Base-by-base conservation (phyloP, 2,113 vertebrate genomes). In the Cygnus buccinator region DNA sequence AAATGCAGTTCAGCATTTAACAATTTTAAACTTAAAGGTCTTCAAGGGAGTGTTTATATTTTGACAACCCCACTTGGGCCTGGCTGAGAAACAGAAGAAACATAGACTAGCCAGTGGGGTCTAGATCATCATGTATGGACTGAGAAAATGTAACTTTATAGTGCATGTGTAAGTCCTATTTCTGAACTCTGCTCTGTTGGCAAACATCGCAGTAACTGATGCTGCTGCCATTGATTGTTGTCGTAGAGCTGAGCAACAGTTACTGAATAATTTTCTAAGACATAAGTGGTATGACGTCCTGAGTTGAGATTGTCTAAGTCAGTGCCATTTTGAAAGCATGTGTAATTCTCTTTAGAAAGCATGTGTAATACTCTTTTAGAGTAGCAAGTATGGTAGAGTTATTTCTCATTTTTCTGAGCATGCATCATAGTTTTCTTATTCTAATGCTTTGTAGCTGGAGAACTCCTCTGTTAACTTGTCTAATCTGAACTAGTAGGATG, bases 301-400 rank as follows among this genome's bases (percentile, higher is more conserved):
- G 33, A 78, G 7, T 2, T 41, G 4, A 59, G 4, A 59, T 48
- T 57, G 39, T 58, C 33, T 22, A 46, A 46, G 7, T 86, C 68
- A 70, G 19, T 83, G 57, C 37, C 10, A 11, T 76, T 79, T 61
- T 68, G 35, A 81, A 85, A 87, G 74, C 15, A 22, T 48, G 26
- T 0, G 0, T 39, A 76, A 28, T 59, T 11, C 21, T 9, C 10
- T 72, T 82, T 5, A 10, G 35, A 81, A 85, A 87, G 74, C 15
- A 22, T 48, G 26, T 0, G 0, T 39, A 76, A 28, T 59, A 39
- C 21, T 9, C 10, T 72, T 82, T 5, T 25, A 10, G 11, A n/a
- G 35, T 41, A 31, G 11, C 23, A 66, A 6, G 14, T 54, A 11
- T 1, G 9, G 26, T 65, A 46, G 46, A 35, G 18, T 54, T 39